These are phyloP conservation scores for Psilanteris sp. DNA, from an alignment of 1,140 invertebrate species.

Conservation along the genomic window DNA sequence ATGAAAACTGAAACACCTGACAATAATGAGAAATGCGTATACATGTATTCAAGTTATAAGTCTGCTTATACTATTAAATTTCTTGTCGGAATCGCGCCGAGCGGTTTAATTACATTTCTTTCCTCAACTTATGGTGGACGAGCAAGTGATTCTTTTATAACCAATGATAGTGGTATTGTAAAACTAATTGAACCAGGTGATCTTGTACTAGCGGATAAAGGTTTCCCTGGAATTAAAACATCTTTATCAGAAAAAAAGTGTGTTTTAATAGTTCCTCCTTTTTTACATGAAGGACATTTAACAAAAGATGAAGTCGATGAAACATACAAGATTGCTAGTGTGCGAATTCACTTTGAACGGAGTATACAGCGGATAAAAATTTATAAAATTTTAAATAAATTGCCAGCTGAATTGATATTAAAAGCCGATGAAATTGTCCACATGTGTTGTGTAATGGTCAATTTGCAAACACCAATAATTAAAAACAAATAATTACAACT, in stretches of 20 bases:
- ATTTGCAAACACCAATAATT: not conserved
- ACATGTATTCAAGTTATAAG: no score
- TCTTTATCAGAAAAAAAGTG: conserved; percentile 44
- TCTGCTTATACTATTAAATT: no score
- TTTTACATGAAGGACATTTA: conserved; percentile 59
- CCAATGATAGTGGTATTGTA: conserved; percentile 63
- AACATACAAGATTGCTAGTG: conserved; percentile 68
- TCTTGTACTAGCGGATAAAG: conserved; percentile 74
- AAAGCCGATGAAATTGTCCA: conserved; percentile 32
- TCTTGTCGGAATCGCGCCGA: conserved; percentile 74
- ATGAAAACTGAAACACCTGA: no score
- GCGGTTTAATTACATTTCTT: conserved; percentile 73
- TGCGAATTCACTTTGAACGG: conserved; percentile 71
- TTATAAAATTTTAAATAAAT: conserved; percentile 63
- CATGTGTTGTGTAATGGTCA: conserved; percentile 10
- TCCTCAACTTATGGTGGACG: conserved; percentile 71
- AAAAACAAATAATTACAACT: not conserved
- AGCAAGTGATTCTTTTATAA: conserved; percentile 39
- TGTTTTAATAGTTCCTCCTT: conserved; percentile 68
- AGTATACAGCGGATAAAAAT: conserved; percentile 67
- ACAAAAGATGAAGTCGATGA: conserved; percentile 60
- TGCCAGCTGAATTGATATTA: conserved; percentile 42
- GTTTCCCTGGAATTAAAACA: conserved; percentile 70
- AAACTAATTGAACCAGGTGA: conserved; percentile 72
- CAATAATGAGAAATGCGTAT: no score